Conservation (phyloP, 2,888 invertebrate genomes). For the Morpho deidamia region DNA sequence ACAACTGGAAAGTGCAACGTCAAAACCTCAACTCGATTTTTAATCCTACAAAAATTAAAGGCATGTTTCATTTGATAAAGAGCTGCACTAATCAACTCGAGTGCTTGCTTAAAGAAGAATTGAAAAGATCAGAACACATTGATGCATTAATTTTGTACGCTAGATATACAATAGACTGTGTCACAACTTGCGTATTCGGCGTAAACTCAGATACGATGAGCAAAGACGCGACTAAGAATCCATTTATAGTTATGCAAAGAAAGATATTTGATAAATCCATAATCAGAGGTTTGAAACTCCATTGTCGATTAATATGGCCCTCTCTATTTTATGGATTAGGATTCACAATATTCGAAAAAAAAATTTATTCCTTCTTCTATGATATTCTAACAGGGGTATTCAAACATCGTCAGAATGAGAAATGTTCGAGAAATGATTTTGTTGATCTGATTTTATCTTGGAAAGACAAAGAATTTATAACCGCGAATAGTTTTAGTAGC, state of each 20-base stretch:
- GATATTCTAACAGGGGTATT: slow-evolving; percentile 37
- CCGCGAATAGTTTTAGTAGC: slow-evolving; percentile 42
- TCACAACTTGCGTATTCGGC: slow-evolving; percentile 50
- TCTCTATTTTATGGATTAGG: slow-evolving; percentile 44
- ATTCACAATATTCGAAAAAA: slow-evolving; percentile 32
- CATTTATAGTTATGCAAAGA: slow-evolving; percentile 36
- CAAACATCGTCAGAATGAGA: slow-evolving; percentile 35
- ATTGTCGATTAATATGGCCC: slow-evolving; percentile 43
- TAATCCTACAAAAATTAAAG: slow-evolving; percentile 53
- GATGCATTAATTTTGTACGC: slow-evolving; percentile 37
- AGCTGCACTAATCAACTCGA: slow-evolving; percentile 40
- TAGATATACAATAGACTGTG: slow-evolving; percentile 51
- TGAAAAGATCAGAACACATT: slow-evolving; percentile 20
- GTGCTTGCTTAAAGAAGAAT: slow-evolving; percentile 34
- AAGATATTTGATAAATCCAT: slow-evolving; percentile 36
- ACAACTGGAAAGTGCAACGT: slow-evolving; percentile 51
- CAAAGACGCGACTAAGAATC: slow-evolving; percentile 30
- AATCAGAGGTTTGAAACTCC: slow-evolving; percentile 33
- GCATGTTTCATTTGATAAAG: slow-evolving; percentile 53
- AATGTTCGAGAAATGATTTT: slow-evolving; percentile 43
- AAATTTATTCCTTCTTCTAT: slow-evolving; percentile 37
- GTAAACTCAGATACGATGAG: slow-evolving; percentile 44
- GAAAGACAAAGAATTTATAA: slow-evolving; percentile 34
- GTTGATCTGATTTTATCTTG: slow-evolving; percentile 44
- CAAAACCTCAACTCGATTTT: slow-evolving; percentile 55